Evolutionary conservation across 35 echinoderm and acorn worm genomes (phyloP), one percentile per base, ranked within the genome.

Genomic region (Stichopus chloronotus): DNA sequence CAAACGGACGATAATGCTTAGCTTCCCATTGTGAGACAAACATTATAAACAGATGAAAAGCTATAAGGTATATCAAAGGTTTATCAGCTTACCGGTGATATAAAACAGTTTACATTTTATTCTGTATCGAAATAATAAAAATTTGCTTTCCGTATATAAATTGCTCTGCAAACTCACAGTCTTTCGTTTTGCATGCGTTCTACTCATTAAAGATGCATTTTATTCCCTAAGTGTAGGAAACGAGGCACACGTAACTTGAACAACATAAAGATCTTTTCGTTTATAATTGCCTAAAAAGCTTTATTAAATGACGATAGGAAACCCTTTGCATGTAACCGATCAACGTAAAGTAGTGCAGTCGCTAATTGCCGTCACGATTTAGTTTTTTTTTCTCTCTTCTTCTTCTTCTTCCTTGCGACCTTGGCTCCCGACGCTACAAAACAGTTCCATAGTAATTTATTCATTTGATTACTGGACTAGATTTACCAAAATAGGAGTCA

Each of bases 241-340:
- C 82, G 55, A 85, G 82, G n/a, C 55, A 85, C 82, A 85, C 82
- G 82, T 85, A 85, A 85, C 82, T 85, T 17, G 19, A 11, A n/a
- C 25, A 83, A 53, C 30, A 85, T 12, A n/a, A 85, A 30, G 56
- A 55, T 43, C 82, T n/a, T 85, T 58, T 58, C 21, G n/a, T 20
- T 85, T 85, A 52, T 52, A 89, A 89, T 71, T 89, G 87, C 23
- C 87, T 89, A 89, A 89, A 89, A 89, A 89, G 87, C 87, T 89
- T 89, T 52, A 74, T 89, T 89, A 89, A 89, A 89, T 89, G 87
- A 65, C 52, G 71, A 89, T 17, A 71, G 59, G 87, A 58, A 89
- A 74, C 43, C 57, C 30, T 43, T 43, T 89, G 87, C 82, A 85
- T 85, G 82, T 85, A 85, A 85, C 55, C 87, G 65, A 89, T 89